Conservation (phyloP, 2,888 invertebrate genomes). For the Pterobdella sp. region DNA sequence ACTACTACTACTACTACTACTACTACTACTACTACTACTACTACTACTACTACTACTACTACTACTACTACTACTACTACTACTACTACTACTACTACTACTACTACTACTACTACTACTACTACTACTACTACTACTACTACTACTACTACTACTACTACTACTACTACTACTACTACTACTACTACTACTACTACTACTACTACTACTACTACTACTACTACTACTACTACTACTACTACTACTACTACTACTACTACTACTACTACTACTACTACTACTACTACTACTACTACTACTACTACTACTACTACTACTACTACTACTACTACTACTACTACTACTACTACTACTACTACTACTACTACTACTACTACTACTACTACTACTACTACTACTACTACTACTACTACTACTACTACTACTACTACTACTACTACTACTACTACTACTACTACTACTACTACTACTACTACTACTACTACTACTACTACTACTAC, state of each 20-base stretch:
- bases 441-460: not conserved
- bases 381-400: not conserved
- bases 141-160: conserved; percentile 8
- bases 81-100: conserved; percentile 8
- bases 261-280: conserved; percentile 6
- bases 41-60: conserved; percentile 8
- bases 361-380: not conserved
- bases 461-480: not conserved
- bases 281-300: conserved; percentile 8
- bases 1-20: conserved; percentile 4
- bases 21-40: not conserved
- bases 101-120: conserved; percentile 8
- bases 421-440: not conserved
- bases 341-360: not conserved
- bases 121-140: conserved; percentile 8
- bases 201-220: not conserved
- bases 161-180: conserved; percentile 8
- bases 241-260: not conserved
- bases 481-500: not conserved
- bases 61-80: conserved; percentile 8
- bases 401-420: not conserved
- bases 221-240: not conserved
- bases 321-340: conserved; percentile 8
- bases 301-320: conserved; percentile 8
- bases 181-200: too few relatives aligned